phyloP scores from a whole-genome alignment of 1,140 invertebrate species.

The Ylistrum balloti region DNA sequence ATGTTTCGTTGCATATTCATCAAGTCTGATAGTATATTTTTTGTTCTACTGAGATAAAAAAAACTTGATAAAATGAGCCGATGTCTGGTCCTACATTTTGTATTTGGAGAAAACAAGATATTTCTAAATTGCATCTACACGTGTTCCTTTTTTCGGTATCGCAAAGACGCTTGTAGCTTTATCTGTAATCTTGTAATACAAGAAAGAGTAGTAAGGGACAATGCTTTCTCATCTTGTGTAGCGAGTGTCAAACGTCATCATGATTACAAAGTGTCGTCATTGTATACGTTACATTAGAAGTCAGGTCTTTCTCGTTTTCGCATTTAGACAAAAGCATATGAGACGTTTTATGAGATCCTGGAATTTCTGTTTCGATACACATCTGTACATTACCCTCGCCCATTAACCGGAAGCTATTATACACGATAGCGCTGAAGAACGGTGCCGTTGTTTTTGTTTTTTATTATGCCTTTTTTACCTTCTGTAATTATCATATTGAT shows the following conservation, averaged over 20 bases:
- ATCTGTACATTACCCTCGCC: neutral
- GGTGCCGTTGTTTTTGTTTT: neutral
- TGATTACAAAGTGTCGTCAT: neutral
- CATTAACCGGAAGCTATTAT: slow-evolving; percentile 4
- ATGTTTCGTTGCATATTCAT: neutral
- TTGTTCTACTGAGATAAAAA: neutral
- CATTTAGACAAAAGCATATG: neutral
- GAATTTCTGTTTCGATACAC: slow-evolving; percentile 19
- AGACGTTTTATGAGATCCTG: slow-evolving; percentile 14
- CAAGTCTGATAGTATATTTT: neutral
- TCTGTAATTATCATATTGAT: neutral
- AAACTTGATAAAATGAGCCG: slow-evolving; percentile 9
- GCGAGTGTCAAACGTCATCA: neutral
- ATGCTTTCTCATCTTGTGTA: neutral
- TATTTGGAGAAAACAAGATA: slow-evolving; percentile 9
- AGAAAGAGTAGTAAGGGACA: neutral
- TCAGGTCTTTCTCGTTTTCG: neutral
- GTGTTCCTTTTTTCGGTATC: neutral
- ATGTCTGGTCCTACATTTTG: neutral
- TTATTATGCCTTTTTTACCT: neutral
- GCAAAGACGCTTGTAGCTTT: neutral
- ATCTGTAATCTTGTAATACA: neutral
- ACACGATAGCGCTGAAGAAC: neutral
- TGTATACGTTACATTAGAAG: neutral
- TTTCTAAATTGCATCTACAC: slow-evolving; percentile 11